Evolutionary conservation across 2,888 invertebrate genomes (phyloP), one percentile per base, ranked within the genome.

Genomic region (Chaetogeoica ovagalla): DNA sequence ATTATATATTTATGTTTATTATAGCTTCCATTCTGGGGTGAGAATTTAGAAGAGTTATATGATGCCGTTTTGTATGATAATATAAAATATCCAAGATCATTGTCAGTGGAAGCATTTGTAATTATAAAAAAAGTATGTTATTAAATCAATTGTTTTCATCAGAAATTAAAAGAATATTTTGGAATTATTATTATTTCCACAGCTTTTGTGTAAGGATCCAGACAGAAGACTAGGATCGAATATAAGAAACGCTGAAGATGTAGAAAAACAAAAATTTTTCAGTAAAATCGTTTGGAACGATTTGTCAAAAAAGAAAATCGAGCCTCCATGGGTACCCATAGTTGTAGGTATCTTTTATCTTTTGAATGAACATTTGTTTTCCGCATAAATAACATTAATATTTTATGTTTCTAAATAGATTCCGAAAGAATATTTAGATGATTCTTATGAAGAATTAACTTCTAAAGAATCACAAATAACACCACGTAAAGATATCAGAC

Each of bases 61-160:
- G 99, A 99, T 89, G 97, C 97, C 71, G 99, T 99, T 86, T 99
- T 99, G 52, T 98, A 98, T 86, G 99, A 99, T 87, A 99, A 99
- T 90, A 99, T 99, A 84, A 93, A 97, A 83, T 99, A 99, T 89
- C 99, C 99, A 66, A 90, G 98, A 86, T 98, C 96, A 87, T 90
- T 99, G 83, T 97, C 98, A 65, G 89, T 97, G 83, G 99, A 99
- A 89, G 94, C 99, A 30, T 98, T 99, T 86, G 97, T 98, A 84
- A 95, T 99, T 85, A 99, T 99, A 98, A 91, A 98, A 87, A 91
- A 98, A 88, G 95, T 98, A 88, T 62, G 48, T 59, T 11, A 30
- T 30, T 30, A 21, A 73, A 65, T 62, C 52, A 76, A 71, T 60
- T 57, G 21, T 69, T 48, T 48, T 48, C 48, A 15, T 2, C 11